Conservation (phyloP, 1,140 invertebrate genomes). For the Eulimnadia texana region DNA sequence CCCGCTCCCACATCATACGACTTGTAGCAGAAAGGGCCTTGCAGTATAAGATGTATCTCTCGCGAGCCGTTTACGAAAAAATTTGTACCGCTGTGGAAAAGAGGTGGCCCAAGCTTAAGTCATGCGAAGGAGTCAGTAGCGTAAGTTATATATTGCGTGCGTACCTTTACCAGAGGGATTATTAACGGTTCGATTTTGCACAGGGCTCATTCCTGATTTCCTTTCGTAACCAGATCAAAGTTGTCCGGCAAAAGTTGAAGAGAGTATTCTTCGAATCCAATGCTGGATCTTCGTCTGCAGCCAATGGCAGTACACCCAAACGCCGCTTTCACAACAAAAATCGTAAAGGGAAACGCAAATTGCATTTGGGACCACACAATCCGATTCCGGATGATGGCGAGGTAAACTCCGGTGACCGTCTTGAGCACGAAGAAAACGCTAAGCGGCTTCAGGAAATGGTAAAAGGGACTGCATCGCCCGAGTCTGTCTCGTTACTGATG, state of each 20-base stretch:
- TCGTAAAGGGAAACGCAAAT: not conserved
- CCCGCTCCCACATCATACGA: not conserved
- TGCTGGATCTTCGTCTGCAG: not conserved
- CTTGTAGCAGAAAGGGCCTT: not conserved
- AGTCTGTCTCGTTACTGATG: not conserved
- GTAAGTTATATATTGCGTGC: not conserved
- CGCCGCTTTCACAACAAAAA: not conserved
- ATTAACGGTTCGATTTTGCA: not conserved
- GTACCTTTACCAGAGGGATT: not conserved
- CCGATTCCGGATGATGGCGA: not conserved
- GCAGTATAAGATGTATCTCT: not conserved
- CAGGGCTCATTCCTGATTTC: not conserved
- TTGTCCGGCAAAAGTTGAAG: not conserved
- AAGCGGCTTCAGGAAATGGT: not conserved
- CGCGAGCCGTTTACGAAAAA: not conserved
- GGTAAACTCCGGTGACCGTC: not conserved
- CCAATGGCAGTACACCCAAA: not conserved
- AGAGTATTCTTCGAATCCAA: not conserved
- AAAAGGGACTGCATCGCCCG: not conserved
- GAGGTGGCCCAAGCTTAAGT: not conserved
- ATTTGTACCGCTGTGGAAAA: not conserved
- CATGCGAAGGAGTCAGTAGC: not conserved
- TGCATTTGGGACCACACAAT: not conserved
- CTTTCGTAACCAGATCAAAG: not conserved
- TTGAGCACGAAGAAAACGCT: not conserved